Evolutionary conservation across 2,113 vertebrate genomes (phyloP).

Genomic region (Dasyprocta punctata): DNA sequence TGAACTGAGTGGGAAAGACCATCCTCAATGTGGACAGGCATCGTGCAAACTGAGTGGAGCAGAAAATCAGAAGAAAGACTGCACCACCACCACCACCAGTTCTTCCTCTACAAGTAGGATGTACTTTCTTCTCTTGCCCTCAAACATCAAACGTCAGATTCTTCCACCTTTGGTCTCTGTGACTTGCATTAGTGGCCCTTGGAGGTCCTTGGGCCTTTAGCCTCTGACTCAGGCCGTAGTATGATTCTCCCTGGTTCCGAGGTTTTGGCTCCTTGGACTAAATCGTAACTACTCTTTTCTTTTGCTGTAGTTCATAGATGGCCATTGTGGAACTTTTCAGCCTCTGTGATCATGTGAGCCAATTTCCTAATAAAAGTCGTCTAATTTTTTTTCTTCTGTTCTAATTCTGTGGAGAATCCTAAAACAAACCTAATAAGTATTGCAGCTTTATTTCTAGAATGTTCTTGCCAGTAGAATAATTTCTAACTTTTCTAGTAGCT

Average conservation of each 20-base stretch:
- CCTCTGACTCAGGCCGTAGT: not conserved
- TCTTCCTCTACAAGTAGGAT: not conserved
- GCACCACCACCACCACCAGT: not conserved
- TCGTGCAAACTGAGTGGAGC: not conserved
- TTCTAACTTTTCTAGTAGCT: conserved; percentile 1
- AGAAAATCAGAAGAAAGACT: not conserved
- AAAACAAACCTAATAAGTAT: conserved; percentile 27
- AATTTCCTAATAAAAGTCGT: not conserved
- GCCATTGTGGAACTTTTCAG: not conserved
- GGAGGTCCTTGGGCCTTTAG: not conserved
- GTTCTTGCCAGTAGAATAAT: not conserved
- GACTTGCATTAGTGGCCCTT: not conserved
- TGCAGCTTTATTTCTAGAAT: conserved; percentile 64
- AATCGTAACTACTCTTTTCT: not conserved
- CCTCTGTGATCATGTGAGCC: not conserved
- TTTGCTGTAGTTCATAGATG: not conserved
- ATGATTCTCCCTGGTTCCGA: not conserved
- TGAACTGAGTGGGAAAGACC: not conserved
- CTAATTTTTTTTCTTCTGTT: not conserved
- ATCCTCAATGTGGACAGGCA: not conserved
- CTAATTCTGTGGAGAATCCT: not conserved
- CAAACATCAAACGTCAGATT: not conserved
- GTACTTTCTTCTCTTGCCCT: not conserved
- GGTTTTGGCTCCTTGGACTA: not conserved
- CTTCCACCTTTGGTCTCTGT: not conserved